A percentile compares a stretch with the other conserved stretches of the same genome.
Conservation (phyloP, 1,140 invertebrate species). For the Polypedilum pembai region DNA sequence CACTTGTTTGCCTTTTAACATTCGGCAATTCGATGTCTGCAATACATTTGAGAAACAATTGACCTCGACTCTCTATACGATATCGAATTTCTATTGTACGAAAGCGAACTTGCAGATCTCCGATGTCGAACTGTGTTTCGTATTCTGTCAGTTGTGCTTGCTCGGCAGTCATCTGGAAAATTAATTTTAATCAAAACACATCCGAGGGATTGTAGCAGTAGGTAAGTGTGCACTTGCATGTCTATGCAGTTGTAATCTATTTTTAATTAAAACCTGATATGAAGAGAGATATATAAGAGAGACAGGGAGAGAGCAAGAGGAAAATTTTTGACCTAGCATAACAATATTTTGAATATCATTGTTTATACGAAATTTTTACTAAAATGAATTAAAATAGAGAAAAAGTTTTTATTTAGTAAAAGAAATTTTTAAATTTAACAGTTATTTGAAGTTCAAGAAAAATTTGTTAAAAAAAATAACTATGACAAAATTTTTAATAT, state of each 20-base stretch:
- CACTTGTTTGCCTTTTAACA: conserved; percentile 23
- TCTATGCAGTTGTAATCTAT: not conserved
- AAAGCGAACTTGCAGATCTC: not conserved
- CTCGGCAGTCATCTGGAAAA: conserved; percentile 7
- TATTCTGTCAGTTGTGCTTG: not conserved
- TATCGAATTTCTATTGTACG: conserved; percentile 9
- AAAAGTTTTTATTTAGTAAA: too few species aligned
- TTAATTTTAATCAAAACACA: conserved; percentile 14
- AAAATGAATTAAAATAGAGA: too few species aligned
- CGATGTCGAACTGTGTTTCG: not conserved
- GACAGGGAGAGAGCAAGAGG: too few species aligned
- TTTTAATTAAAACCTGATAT: not conserved
- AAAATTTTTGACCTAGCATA: not conserved
- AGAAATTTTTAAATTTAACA: not conserved
- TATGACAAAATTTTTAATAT: too few species aligned
- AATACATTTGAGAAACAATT: conserved; percentile 18
- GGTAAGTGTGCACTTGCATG: not conserved
- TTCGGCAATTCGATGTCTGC: not conserved
- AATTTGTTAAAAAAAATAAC: too few species aligned
- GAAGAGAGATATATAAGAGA: not conserved
- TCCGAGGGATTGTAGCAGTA: not conserved
- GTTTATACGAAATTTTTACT: not conserved
- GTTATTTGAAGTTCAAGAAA: too few species aligned
- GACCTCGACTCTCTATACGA: not conserved
- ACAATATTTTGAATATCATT: not conserved